Percentiles rank a stretch among this genome's conserved stretches.
Conservation (phyloP, 2,888 invertebrate species). For the Amorpha juglandis region DNA sequence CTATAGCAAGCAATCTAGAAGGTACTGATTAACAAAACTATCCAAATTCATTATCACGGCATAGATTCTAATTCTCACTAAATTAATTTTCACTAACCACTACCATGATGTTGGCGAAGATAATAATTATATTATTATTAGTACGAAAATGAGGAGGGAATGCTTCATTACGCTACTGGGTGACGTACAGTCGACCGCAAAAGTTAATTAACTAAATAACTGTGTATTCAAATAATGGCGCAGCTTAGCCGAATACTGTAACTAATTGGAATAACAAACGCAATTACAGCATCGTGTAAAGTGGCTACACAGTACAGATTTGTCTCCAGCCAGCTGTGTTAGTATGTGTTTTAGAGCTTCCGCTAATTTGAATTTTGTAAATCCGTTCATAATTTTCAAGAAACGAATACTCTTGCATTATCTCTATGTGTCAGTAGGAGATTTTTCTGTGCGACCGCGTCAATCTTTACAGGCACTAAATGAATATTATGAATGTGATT, state of each 20-base stretch:
- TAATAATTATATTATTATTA: conserved; percentile 48
- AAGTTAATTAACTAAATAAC: conserved; percentile 41
- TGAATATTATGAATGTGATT: too few species aligned
- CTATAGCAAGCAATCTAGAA: too few species aligned
- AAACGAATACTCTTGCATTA: background rate
- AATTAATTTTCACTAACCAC: conserved; percentile 49
- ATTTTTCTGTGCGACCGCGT: too few species aligned
- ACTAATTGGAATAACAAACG: conserved; percentile 30
- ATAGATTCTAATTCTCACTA: conserved; percentile 39
- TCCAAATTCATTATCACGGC: background rate
- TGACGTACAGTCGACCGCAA: conserved; percentile 37
- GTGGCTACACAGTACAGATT: conserved; percentile 32
- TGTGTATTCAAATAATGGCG: conserved; percentile 29
- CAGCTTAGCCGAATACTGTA: conserved; percentile 26
- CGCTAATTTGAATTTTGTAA: conserved; percentile 20
- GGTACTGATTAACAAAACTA: background rate
- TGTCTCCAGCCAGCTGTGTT: conserved; percentile 29
- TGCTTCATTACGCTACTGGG: conserved; percentile 38
- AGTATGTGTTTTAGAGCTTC: conserved; percentile 16
- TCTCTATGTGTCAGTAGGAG: too few species aligned
- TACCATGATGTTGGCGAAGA: conserved; percentile 42
- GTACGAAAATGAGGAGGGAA: conserved; percentile 42
- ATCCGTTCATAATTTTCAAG: background rate
- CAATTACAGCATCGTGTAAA: conserved; percentile 34
- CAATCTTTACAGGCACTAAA: too few species aligned